Base-by-base conservation (phyloP, 2,888 invertebrate species). In the Phalangium opilio region DNA sequence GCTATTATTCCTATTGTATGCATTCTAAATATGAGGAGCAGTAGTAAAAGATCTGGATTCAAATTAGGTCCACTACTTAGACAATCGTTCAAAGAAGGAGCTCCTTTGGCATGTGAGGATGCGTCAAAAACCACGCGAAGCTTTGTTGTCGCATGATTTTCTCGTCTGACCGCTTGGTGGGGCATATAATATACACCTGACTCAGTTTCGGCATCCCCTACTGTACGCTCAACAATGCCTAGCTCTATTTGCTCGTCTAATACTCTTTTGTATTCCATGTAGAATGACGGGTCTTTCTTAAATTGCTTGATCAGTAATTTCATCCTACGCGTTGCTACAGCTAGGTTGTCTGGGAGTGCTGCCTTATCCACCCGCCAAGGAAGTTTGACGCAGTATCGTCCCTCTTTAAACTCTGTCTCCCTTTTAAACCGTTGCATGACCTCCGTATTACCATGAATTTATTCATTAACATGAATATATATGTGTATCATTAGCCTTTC, bases 21-120 rank as follows among this genome's bases (percentile, higher is more conserved):
- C n/a, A 20, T 61, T 14, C 46, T 21, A 17, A 46, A 42, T 11
- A 8, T 42, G n/a, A 47, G 20, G 17, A 47, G 34, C 11, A 36
- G 15, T 2, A 5, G 15, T 11, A 44, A 15, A 19, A 47, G 21
- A 38, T 36, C 43, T 12, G 44, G 41, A 27, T 38, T 35, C 3
- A 49, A 18, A 17, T 49, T 41, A 7, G 49, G 42, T 3, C 49
- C 49, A 12, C 19, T 8, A 14, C 3, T 10, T 8, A 49, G 14
- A 15, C 34, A 33, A n/a, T 47, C 42, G 47, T 49, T 49, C 14
- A 49, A 32, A 1, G 49, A 49, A 3, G 38, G 21, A n/a, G 17
- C 18, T 3, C 36, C 35, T 10, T 17, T 12, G 8, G 27, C 20
- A 7, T 49, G 47, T 1, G 46, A 42, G 3, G 47, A 49, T 1